Evolutionary conservation across 2,888 invertebrate species (phyloP).

Genomic region (Calameuta filiformis): DNA sequence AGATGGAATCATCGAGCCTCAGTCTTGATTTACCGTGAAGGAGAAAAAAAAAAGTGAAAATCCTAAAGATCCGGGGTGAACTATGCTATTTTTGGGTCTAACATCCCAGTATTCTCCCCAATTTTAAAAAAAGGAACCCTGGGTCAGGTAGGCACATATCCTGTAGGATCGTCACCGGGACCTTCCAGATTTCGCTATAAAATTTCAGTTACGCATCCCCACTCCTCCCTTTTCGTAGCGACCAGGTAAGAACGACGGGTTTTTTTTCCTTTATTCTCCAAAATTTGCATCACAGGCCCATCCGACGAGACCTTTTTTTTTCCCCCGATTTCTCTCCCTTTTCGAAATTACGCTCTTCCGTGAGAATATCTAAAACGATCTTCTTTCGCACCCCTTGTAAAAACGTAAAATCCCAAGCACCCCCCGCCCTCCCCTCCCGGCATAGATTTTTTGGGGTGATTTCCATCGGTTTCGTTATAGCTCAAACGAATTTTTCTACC

Average conservation of each 20-base stretch:
- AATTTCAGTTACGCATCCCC: slow-evolving; percentile 50
- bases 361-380: slow-evolving; percentile 36
- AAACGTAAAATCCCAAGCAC: slow-evolving; percentile 12
- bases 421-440: background rate
- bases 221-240: background rate
- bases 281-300: slow-evolving; percentile 54
- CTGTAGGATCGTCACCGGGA: slow-evolving; percentile 21
- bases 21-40: background rate
- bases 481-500: slow-evolving; percentile 8
- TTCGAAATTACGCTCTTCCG: slow-evolving; percentile 25
- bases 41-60: slow-evolving; percentile 35
- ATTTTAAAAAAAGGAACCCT: slow-evolving; percentile 46
- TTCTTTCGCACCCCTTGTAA: slow-evolving; percentile 17
- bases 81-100: slow-evolving; percentile 23
- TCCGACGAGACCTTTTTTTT: slow-evolving; percentile 19
- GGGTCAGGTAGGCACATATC: slow-evolving; percentile 54
- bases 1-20: background rate
- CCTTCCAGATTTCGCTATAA: slow-evolving; percentile 49
- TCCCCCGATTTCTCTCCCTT: slow-evolving; percentile 6
- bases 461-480: slow-evolving; percentile 37
- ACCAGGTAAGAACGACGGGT: slow-evolving; percentile 11
- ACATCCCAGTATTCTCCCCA: slow-evolving; percentile 37
- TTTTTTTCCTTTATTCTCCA: slow-evolving; percentile 10
- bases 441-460: slow-evolving; percentile 45
- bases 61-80: slow-evolving; percentile 33